Conservation (phyloP, 1,140 invertebrate genomes). For the Antheraea mylitta region DNA sequence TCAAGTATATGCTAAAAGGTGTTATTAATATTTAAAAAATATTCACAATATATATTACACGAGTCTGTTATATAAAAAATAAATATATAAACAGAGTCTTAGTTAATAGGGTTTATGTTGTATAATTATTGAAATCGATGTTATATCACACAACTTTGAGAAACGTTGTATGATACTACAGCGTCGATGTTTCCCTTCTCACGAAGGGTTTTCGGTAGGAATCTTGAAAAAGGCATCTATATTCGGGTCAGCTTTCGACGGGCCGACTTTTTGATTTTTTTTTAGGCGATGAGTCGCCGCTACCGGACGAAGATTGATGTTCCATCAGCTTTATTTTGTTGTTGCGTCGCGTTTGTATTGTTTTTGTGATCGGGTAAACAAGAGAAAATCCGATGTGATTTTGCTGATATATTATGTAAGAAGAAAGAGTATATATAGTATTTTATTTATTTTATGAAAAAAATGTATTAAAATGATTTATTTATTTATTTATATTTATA, state of each 20-base stretch:
- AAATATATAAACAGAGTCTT: too few relatives aligned
- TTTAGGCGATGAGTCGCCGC: slow-evolving; percentile 36
- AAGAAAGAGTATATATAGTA: not conserved
- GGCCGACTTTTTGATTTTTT: slow-evolving; percentile 49
- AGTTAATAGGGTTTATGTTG: too few relatives aligned
- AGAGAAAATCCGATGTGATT: slow-evolving; percentile 13
- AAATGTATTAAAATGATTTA: too few relatives aligned
- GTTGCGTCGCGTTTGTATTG: slow-evolving; percentile 29
- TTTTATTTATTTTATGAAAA: too few relatives aligned
- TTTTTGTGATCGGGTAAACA: slow-evolving; percentile 31
- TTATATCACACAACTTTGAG: not conserved
- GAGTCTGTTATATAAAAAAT: too few relatives aligned
- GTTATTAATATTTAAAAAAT: too few relatives aligned
- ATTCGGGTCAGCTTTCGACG: slow-evolving; percentile 38
- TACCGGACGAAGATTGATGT: slow-evolving; percentile 43
- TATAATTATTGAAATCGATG: too few relatives aligned
- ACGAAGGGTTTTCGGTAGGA: slow-evolving; percentile 22
- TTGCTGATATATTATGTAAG: slow-evolving; percentile 22
- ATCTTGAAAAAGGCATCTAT: slow-evolving; percentile 56
- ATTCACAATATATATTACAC: too few relatives aligned
- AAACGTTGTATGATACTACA: too few relatives aligned
- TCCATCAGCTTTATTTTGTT: slow-evolving; percentile 23
- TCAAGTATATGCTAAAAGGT: too few relatives aligned
- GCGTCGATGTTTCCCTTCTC: not conserved
- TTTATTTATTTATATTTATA: too few relatives aligned